phyloP scores from a whole-genome alignment of 2,888 invertebrate species.

The Drosophila conformis region DNA sequence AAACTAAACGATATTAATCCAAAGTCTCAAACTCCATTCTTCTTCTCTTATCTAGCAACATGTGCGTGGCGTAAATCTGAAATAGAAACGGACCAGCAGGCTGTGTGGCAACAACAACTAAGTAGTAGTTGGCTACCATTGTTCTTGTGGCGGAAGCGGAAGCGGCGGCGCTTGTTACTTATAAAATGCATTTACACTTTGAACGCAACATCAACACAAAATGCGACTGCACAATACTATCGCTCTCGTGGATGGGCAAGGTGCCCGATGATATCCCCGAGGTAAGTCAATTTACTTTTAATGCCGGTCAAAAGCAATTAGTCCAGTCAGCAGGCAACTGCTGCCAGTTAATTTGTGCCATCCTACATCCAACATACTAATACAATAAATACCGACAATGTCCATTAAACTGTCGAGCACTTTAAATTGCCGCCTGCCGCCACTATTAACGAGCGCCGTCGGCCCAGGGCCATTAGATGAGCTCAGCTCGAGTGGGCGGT shows the following conservation, averaged over 20 bases:
- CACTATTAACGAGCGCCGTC: background rate
- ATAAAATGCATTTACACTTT: slow-evolving; percentile 96
- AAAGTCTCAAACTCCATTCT: slow-evolving; percentile 7
- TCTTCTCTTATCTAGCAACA: slow-evolving; percentile 56
- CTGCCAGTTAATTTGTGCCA: slow-evolving; percentile 32
- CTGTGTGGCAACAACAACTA: slow-evolving; percentile 10
- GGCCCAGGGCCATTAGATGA: slow-evolving; percentile 51
- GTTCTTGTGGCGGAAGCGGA: slow-evolving; percentile 48
- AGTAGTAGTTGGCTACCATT: slow-evolving; percentile 47
- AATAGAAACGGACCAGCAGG: background rate
- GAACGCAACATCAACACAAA: slow-evolving; percentile 96
- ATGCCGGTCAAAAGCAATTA: slow-evolving; percentile 45
- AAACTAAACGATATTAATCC: slow-evolving; percentile 71
- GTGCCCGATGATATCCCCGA: slow-evolving; percentile 97
- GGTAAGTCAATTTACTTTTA: slow-evolving; percentile 86
- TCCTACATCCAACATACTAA: slow-evolving; percentile 55
- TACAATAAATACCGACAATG: slow-evolving; percentile 71
- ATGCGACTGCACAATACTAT: slow-evolving; percentile 97
- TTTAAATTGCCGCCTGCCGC: slow-evolving; percentile 59
- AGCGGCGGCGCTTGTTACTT: slow-evolving; percentile 40
- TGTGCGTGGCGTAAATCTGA: slow-evolving; percentile 63
- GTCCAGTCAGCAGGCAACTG: slow-evolving; percentile 4
- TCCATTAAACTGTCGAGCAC: slow-evolving; percentile 71
- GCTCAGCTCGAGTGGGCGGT: slow-evolving; percentile 3
- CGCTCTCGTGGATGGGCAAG: slow-evolving; percentile 99